Evolutionary conservation across 1,140 invertebrate genomes (phyloP).

Genomic region (Diachasma alloeum): DNA sequence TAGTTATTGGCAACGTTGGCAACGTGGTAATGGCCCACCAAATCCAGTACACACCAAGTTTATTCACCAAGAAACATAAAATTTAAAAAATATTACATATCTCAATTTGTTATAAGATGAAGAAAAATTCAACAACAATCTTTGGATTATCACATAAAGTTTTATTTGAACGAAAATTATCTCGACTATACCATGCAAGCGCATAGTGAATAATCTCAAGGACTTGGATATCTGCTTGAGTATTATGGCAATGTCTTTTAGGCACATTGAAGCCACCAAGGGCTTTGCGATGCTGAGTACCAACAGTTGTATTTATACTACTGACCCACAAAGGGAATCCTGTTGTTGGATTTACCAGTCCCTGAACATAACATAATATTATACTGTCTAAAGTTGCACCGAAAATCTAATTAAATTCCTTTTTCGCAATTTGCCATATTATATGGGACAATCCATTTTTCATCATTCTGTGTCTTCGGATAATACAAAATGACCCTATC

Average conservation of each 20-base stretch:
- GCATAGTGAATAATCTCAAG: neutral
- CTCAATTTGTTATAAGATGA: neutral
- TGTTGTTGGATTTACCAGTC: neutral
- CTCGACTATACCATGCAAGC: neutral
- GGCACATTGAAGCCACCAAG: neutral
- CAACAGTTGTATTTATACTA: neutral
- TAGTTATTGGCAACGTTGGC: neutral
- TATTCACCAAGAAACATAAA: no score
- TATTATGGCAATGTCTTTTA: neutral
- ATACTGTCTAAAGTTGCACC: neutral
- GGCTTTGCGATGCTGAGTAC: neutral
- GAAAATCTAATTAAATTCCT: neutral
- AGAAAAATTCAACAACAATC: neutral
- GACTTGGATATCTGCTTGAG: neutral
- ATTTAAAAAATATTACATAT: no score
- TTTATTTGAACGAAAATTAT: neutral
- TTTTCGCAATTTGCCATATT: neutral
- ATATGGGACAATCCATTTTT: no score
- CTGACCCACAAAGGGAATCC: neutral
- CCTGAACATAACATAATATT: neutral
- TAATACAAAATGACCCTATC: no score
- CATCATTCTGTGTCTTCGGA: no score
- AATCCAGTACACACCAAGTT: neutral
- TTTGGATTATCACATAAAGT: neutral
- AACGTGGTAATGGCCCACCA: constrained; percentile 1